Conservation (phyloP, 2,113 vertebrate genomes). For the Tachuris rubrigastra region DNA sequence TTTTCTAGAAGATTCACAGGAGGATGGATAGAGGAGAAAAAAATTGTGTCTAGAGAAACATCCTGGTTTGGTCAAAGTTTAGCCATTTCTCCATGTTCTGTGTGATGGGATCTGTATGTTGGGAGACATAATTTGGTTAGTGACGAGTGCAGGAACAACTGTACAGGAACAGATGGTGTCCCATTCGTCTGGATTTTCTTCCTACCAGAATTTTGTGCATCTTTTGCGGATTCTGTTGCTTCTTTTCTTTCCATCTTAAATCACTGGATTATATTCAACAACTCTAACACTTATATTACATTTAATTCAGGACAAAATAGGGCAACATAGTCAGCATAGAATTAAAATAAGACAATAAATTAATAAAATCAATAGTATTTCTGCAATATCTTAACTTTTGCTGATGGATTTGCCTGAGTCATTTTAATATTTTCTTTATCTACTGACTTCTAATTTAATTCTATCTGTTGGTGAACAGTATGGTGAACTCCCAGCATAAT, state of each 20-base stretch:
- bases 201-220: background rate
- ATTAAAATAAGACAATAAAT: background rate
- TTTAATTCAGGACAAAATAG: background rate
- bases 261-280: background rate
- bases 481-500: background rate
- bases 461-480: background rate
- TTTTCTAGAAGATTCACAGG: background rate
- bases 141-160: background rate
- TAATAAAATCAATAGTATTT: background rate
- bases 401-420: background rate
- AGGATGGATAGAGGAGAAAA: background rate
- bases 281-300: background rate
- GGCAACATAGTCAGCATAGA: fast-evolving
- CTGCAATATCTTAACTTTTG: background rate
- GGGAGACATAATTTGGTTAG: background rate
- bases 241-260: background rate
- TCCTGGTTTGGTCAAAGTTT: background rate
- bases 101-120: background rate
- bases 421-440: background rate
- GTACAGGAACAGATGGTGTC: background rate
- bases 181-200: background rate
- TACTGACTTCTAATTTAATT: background rate
- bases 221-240: background rate
- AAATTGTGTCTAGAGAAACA: background rate
- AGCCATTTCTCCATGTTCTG: background rate